phyloP scores from a whole-genome alignment of 2,113 vertebrate genomes.

The Ptilonorhynchus violaceus region DNA sequence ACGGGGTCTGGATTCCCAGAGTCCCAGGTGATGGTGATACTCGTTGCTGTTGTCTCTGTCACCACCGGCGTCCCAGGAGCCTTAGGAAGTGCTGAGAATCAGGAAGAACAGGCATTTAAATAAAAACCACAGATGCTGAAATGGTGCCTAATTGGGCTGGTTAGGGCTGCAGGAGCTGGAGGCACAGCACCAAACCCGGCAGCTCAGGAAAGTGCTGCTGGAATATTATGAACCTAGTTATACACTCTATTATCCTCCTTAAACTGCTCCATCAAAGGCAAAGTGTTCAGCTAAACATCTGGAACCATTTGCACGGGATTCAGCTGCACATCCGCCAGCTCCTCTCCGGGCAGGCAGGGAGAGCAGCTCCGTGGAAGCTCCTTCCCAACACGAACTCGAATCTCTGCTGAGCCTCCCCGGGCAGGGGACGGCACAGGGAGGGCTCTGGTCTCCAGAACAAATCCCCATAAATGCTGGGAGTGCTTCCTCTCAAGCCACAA shows the following conservation, averaged over 20 bases:
- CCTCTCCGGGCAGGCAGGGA: background rate
- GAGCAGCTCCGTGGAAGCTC: background rate
- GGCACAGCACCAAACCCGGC: background rate
- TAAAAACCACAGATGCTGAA: background rate
- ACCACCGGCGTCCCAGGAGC: constrained; percentile 92
- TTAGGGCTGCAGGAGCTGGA: constrained; percentile 1
- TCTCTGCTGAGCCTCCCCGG: background rate
- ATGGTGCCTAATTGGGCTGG: constrained; percentile 30
- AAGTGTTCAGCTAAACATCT: constrained; percentile 48
- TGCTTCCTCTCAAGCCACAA: background rate
- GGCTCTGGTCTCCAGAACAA: background rate
- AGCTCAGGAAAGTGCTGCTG: constrained; percentile 7
- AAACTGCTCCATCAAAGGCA: constrained; percentile 50
- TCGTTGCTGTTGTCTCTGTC: constrained; percentile 96
- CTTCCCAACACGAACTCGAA: background rate
- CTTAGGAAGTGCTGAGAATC: constrained; percentile 89
- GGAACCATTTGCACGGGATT: constrained; percentile 23
- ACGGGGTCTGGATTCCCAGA: constrained; percentile 96
- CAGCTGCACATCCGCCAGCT: background rate
- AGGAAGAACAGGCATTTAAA: constrained; percentile 32
- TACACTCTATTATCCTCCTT: constrained; percentile 46
- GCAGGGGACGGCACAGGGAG: fast-evolving
- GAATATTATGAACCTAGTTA: constrained; percentile 51
- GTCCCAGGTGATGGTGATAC: constrained; percentile 98
- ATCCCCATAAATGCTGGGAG: background rate